These are phyloP conservation scores for Lytechinus variegatus DNA, from an alignment of 35 echinoderm and acorn worm genomes.

Conservation along the genomic window DNA sequence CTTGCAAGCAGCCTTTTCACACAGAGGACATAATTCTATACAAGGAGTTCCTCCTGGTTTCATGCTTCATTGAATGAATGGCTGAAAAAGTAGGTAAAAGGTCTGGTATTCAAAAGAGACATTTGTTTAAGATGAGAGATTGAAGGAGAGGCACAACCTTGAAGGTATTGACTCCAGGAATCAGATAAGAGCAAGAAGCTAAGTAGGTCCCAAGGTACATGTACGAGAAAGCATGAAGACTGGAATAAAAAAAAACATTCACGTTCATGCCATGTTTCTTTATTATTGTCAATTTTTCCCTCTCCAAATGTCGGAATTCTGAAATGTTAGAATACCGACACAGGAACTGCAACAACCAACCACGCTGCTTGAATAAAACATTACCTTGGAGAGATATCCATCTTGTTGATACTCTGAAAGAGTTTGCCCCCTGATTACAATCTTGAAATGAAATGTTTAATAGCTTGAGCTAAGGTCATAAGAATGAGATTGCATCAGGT, in stretches of 20 bases:
- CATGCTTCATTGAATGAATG: neutral
- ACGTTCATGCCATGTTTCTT: neutral
- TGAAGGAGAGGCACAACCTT: neutral
- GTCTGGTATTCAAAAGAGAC: neutral
- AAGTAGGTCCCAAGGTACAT: conserved; percentile 17
- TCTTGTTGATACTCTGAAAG: conserved; percentile 2
- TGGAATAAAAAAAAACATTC: neutral
- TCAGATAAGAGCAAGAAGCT: neutral
- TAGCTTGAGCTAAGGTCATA: neutral
- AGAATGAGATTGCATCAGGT: neutral
- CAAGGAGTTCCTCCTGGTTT: neutral
- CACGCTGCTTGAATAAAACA: neutral
- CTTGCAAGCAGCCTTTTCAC: neutral
- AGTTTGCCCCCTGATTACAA: neutral
- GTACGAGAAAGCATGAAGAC: neutral
- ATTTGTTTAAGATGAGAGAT: conserved; percentile 6
- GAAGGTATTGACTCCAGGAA: neutral
- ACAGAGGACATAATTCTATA: neutral
- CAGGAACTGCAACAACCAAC: neutral
- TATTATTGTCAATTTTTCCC: neutral
- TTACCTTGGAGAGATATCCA: neutral
- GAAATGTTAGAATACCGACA: conserved; percentile 11
- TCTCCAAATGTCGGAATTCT: neutral
- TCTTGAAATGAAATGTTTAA: neutral
- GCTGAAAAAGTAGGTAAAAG: neutral